Evolutionary conservation across 2,797 vertebrate genomes (phyloP), one percentile per base, ranked within the genome.

Genomic region (Arctocebus calabarensis): DNA sequence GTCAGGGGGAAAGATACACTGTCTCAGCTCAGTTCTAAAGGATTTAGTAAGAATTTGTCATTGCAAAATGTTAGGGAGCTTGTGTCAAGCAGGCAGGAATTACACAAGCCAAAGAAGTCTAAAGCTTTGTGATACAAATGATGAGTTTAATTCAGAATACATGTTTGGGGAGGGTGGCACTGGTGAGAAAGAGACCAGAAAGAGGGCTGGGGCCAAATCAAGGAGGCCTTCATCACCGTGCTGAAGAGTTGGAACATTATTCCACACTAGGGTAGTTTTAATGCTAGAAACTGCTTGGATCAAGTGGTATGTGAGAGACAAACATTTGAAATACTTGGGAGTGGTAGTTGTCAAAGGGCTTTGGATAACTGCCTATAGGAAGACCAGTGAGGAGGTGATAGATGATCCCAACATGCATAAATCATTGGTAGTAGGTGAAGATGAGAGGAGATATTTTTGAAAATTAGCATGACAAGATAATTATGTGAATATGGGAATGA

Each of bases 251-350:
- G 20, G 61, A 55, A 66, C 19, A 68, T 74, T 84, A 78, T 34
- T 94, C 34, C 43, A 25, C 25, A 68, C 55, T 20, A 86, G 34
- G 25, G 20, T 78, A 71, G 12, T 73, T 84, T 83, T 83, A 91
- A 91, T 78, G 62, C 48, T 40, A 91, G 20, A 93, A 37, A 73
- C 3, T 70, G 32, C 13, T 93, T 88, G 57, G 83, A 77, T 84
- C 13, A 85, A 88, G 45, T 70, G 12, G 45, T 73, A 20, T 61
- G 27, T 82, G 34, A 55, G 3, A 52, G 5, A 78, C 55, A 88
- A 94, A 78, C 0, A 4, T 94, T 81, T 88, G 52, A 68, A 77
- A 90, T 27, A 73, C 19, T 23, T 77, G 19, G 13, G 1, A 84
- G n/a, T 73, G 20, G 16, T 16, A 40, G 29, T 70, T 1, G 0